Base-by-base conservation (phyloP, 2,113 vertebrate genomes). In the Ursus arctos region DNA sequence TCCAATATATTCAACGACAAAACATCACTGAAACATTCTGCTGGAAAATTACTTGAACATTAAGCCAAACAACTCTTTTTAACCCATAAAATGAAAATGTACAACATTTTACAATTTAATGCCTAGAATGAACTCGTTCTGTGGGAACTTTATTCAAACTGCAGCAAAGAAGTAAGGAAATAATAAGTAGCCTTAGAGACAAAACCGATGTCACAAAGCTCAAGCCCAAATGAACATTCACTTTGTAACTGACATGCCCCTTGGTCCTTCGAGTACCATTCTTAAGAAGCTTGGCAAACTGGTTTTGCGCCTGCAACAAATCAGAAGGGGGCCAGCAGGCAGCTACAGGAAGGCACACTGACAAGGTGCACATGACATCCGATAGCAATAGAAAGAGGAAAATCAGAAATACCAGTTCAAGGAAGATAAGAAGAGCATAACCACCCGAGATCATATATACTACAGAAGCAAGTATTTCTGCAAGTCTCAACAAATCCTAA, bases 21-120 rank as follows among this genome's bases (percentile, higher is more conserved):
- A 95, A 69, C 16, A 2, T 53, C 91, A 95, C 19, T 59, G 16
- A 88, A 80, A 92, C 22, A 88, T 74, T 51, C 53, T 84, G 94
- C 28, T 85, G 72, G n/a, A 79, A 95, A 94, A 80, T 69, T 74
- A 88, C 24, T 63, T 85, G 69, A 97, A 72, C 71, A 76, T 83
- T 76, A 92, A 96, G 65, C 6, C 63, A 94, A 91, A 53, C 7
- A 55, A 90, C n/a, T 22, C 33, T 49, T 90, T 61, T 61, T 76
- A 86, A 95, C 9, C 55, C 40, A 96, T 47, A 86, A 94, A 90
- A 82, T 83, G 21, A 94, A 85, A 82, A 80, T 43, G 47, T 51
- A 36, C 14, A 71, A 21, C 40, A 91, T 84, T 82, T 94, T 53
- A 86, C 63, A 88, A 80, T 24, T 82, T 31, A 88, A 80, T n/a